Evolutionary conservation across 2,113 vertebrate species (phyloP).

Genomic region (Actenoides hombroni): DNA sequence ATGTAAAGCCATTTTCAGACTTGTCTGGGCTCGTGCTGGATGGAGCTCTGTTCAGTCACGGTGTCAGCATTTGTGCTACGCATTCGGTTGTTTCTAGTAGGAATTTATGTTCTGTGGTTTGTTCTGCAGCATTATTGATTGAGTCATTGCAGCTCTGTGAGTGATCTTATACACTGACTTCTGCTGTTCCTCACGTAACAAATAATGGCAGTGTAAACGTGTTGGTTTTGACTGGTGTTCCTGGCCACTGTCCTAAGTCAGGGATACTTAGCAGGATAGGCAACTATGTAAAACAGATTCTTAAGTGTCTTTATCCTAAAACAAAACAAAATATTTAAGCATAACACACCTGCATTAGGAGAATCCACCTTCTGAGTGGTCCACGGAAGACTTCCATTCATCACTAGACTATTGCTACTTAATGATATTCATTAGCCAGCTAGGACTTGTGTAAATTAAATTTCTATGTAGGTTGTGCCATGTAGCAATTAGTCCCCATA

Average conservation of each 20-base stretch:
- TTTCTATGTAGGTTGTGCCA: background rate
- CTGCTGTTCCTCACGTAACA: background rate
- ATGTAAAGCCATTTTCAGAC: background rate
- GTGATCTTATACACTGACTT: background rate
- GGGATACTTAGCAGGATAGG: background rate
- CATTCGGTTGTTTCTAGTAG: background rate
- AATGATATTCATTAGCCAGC: background rate
- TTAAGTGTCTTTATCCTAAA: background rate
- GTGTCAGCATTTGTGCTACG: background rate
- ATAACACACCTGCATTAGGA: background rate
- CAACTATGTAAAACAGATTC: background rate
- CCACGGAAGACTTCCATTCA: background rate
- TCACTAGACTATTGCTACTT: background rate
- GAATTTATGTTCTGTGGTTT: background rate
- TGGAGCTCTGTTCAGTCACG: background rate
- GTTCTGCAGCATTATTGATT: background rate
- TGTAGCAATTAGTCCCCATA: background rate
- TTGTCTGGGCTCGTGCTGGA: background rate
- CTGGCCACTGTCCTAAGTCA: fast-evolving
- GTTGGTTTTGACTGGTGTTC: background rate
- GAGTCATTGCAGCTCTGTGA: background rate
- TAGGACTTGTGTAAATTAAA: background rate
- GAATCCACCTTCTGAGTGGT: background rate
- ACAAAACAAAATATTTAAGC: background rate
- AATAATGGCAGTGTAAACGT: background rate